phyloP scores from a whole-genome alignment of 2,113 vertebrate genomes.

The Coracopsis vasa region DNA sequence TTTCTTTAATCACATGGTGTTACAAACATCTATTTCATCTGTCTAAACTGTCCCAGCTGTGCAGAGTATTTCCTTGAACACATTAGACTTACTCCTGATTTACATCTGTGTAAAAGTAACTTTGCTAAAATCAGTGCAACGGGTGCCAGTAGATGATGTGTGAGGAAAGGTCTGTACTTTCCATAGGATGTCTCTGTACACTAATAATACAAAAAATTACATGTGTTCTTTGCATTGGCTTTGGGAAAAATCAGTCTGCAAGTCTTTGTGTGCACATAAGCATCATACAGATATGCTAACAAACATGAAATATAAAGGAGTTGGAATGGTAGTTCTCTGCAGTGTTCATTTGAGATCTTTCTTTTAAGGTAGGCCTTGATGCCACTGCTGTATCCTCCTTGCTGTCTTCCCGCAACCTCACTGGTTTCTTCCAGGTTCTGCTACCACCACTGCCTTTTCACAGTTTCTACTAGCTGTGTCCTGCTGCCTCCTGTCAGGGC shows the following conservation, averaged over 20 bases:
- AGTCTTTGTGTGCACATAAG: neutral
- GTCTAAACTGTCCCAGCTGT: conserved; percentile 62
- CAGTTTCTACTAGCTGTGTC: neutral
- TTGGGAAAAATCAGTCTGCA: neutral
- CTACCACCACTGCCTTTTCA: neutral
- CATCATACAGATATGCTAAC: neutral
- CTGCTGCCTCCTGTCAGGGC: neutral
- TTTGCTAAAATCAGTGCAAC: neutral
- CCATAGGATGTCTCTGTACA: neutral
- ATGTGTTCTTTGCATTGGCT: neutral
- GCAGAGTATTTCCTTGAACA: conserved; percentile 14
- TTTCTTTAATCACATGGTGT: conserved; percentile 60
- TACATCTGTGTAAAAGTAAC: neutral
- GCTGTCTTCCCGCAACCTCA: neutral
- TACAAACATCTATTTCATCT: conserved; percentile 50
- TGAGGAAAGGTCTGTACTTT: neutral
- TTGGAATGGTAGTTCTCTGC: neutral
- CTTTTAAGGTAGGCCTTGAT: neutral
- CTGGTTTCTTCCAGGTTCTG: neutral
- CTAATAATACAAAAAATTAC: neutral
- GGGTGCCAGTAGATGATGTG: neutral
- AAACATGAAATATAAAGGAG: neutral
- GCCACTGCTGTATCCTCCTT: neutral
- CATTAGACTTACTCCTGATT: neutral
- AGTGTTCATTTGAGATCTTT: neutral